A percentile compares a stretch with the other conserved stretches of the same genome.
phyloP scores from a whole-genome alignment of 2,797 vertebrate genomes.

The Liasis olivaceus region DNA sequence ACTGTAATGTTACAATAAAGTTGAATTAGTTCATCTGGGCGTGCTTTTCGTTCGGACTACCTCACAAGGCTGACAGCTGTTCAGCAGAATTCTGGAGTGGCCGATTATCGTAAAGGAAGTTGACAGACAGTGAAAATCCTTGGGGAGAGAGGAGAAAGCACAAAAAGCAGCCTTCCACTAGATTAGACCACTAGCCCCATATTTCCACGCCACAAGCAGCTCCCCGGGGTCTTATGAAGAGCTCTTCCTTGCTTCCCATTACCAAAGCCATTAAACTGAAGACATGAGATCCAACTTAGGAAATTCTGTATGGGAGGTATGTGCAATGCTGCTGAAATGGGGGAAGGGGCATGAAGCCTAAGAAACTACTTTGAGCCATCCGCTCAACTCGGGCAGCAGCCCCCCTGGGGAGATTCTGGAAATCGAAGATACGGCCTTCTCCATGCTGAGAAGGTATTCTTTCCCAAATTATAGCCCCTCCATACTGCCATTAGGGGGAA shows the following conservation, averaged over 20 bases:
- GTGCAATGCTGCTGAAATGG: background rate
- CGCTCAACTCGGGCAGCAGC: background rate
- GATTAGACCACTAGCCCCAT: background rate
- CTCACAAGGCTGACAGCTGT: background rate
- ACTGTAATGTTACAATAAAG: too few relatives aligned
- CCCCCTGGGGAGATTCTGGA: background rate
- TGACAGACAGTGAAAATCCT: background rate
- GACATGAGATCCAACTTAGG: background rate
- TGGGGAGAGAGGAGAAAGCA: background rate
- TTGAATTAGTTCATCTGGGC: background rate
- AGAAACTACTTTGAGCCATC: background rate
- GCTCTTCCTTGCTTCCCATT: background rate
- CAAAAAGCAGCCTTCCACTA: background rate
- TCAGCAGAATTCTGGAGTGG: background rate
- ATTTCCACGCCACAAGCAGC: background rate
- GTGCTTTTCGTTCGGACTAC: background rate
- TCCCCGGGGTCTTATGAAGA: background rate
- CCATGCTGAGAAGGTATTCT: background rate
- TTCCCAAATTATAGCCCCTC: too few relatives aligned
- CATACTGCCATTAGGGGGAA: background rate
- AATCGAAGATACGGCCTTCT: background rate
- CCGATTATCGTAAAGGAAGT: background rate
- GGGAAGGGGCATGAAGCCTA: background rate
- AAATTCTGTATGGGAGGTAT: background rate
- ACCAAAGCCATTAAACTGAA: background rate